Evolutionary conservation across 2,888 invertebrate genomes (phyloP).

Genomic region (Drosophila villosipedis): DNA sequence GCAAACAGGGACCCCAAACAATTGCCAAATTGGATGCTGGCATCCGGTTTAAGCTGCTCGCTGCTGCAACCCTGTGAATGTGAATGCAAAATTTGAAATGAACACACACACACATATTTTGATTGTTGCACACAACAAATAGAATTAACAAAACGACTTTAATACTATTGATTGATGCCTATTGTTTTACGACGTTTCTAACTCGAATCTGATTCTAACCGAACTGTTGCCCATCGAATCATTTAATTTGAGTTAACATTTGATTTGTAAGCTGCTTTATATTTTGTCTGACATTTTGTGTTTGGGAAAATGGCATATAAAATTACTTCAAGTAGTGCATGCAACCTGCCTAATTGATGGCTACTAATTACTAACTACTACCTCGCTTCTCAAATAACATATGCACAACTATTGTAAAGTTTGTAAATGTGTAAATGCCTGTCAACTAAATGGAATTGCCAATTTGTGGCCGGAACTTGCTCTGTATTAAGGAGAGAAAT

Average conservation of each 20-base stretch:
- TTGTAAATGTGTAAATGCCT: not conserved
- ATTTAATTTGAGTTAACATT: not conserved
- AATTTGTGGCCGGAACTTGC: not conserved
- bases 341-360: not conserved
- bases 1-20: constrained; percentile 85
- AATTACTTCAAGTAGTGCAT: not conserved
- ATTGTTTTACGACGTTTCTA: too few relatives aligned
- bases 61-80: constrained; percentile 83
- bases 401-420: not conserved
- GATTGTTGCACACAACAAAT: not conserved
- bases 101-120: not conserved
- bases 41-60: constrained; percentile 84
- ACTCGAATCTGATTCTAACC: not conserved
- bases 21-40: constrained; percentile 85
- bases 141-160: not conserved
- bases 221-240: too few relatives aligned
- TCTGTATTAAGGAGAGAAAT: not conserved
- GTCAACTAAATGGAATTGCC: not conserved
- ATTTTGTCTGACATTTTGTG: not conserved
- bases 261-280: not conserved
- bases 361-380: too few relatives aligned
- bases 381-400: not conserved
- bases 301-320: not conserved
- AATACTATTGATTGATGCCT: not conserved
- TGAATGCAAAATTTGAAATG: not conserved